A percentile compares a stretch with the other conserved stretches of the same genome.
Conservation (phyloP, 2,888 invertebrate species). For the Pollenia griseotomentosa region DNA sequence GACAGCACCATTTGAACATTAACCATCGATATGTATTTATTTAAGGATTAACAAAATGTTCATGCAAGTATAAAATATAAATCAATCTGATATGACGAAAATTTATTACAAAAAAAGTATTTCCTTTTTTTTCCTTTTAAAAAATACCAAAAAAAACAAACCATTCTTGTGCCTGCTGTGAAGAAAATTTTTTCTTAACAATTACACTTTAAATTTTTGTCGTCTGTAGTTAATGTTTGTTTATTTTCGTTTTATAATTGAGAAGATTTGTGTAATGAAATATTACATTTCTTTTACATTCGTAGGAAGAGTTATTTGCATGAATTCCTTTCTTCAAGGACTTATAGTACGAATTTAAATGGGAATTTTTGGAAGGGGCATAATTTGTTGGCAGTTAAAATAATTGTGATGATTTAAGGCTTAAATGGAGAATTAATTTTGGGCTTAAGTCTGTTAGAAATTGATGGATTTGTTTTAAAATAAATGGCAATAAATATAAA, state of each 20-base stretch:
- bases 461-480: neutral
- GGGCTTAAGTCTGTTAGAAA: neutral
- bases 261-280: neutral
- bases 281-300: neutral
- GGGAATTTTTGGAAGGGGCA: neutral
- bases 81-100: too few relatives aligned
- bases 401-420: slow-evolving; percentile 21
- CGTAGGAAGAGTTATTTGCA: neutral
- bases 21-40: too few relatives aligned
- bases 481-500: neutral
- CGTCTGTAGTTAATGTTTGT: neutral
- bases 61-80: too few relatives aligned
- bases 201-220: neutral
- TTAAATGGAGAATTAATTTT: neutral
- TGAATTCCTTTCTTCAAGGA: neutral
- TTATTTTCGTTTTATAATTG: neutral
- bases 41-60: too few relatives aligned
- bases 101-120: too few relatives aligned
- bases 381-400: slow-evolving; percentile 2
- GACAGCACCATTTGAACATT: too few relatives aligned
- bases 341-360: neutral
- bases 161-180: too few relatives aligned
- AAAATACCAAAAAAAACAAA: too few relatives aligned
- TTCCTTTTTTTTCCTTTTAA: too few relatives aligned
- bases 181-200: too few relatives aligned